Percentiles rank a stretch among this genome's conserved stretches.
Evolutionary conservation across 2,888 invertebrate species (phyloP).

Genomic region (Tipula lateralis): DNA sequence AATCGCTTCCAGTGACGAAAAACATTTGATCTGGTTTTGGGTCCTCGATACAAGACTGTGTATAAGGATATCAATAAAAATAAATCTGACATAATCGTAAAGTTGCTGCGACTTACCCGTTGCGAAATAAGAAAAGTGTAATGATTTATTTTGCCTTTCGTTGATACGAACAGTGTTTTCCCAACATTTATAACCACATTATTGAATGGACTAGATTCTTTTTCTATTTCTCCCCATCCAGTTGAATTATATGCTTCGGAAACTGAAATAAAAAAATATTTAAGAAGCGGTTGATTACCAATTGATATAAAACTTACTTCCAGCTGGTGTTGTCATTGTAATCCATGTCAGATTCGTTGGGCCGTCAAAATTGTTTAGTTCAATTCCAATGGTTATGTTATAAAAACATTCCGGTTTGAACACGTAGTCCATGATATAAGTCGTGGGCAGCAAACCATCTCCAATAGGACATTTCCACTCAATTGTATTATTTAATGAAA

Average conservation of each 20-base stretch:
- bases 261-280: not conserved
- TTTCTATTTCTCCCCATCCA: not conserved
- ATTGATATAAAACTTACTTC: not conserved
- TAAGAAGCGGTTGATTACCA: not conserved
- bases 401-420: not conserved
- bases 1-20: conserved; percentile 41
- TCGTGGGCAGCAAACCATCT: not conserved
- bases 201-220: conserved; percentile 43
- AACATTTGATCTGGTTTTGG: conserved; percentile 42
- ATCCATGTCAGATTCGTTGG: not conserved
- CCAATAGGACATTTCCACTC: not conserved
- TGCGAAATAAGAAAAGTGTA: conserved; percentile 49
- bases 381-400: not conserved
- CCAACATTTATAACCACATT: conserved; percentile 46
- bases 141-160: conserved; percentile 48
- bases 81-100: not conserved
- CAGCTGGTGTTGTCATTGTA: not conserved
- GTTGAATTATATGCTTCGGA: not conserved
- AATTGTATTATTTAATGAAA: no score
- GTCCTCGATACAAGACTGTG: conserved; percentile 40
- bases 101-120: conserved; percentile 37
- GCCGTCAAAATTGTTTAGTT: not conserved
- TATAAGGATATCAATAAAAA: not conserved
- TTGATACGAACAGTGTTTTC: conserved; percentile 40
- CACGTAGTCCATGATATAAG: not conserved